phyloP scores from a whole-genome alignment of 2,888 invertebrate species.

The Pycnomerus fuliginosus region DNA sequence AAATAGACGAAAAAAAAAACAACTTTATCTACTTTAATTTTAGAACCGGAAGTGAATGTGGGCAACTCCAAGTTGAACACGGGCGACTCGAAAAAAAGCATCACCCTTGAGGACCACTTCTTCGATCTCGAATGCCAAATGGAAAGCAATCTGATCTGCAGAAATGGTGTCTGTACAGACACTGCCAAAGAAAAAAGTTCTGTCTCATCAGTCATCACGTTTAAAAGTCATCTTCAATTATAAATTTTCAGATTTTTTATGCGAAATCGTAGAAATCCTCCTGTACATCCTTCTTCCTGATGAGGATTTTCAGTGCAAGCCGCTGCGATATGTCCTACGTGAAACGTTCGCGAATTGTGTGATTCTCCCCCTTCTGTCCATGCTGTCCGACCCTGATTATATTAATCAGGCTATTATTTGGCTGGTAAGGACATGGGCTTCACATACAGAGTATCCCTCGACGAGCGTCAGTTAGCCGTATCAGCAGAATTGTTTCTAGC shows the following conservation, averaged over 20 bases:
- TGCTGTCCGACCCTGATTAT: constrained; percentile 85
- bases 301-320: constrained; percentile 81
- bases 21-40: too few species aligned
- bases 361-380: constrained; percentile 62
- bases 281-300: constrained; percentile 80
- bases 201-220: constrained; percentile 1
- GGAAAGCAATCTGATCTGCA: constrained; percentile 76
- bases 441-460: too few species aligned
- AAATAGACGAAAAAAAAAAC: too few species aligned
- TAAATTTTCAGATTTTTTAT: constrained; percentile 68
- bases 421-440: constrained; percentile 77
- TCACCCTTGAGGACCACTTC: constrained; percentile 71
- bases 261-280: constrained; percentile 79
- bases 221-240: constrained; percentile 4
- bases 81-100: constrained; percentile 49
- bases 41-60: constrained; percentile 47
- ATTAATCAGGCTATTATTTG: constrained; percentile 87
- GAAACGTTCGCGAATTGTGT: constrained; percentile 56
- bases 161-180: constrained; percentile 78
- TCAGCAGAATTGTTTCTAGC: too few species aligned
- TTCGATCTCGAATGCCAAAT: constrained; percentile 87
- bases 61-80: constrained; percentile 67
- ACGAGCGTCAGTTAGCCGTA: too few species aligned
- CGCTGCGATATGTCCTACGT: constrained; percentile 73
- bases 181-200: constrained; percentile 62